Percentiles rank a stretch among this genome's conserved stretches.
phyloP scores from a whole-genome alignment of 1,140 invertebrate species.

The Hyles vespertilio region DNA sequence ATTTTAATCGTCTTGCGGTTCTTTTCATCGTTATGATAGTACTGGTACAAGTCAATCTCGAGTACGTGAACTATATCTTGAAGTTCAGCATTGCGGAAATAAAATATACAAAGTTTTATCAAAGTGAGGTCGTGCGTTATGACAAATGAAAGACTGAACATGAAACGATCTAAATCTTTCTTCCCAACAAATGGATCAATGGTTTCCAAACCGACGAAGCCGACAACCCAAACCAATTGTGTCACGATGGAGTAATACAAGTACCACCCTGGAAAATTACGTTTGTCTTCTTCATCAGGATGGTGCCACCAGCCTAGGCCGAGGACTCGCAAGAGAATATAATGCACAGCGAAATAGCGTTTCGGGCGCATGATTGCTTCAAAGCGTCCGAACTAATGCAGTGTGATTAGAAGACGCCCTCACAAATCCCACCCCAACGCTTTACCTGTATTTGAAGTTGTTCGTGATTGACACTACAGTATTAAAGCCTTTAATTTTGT shows the following conservation, averaged over 20 bases:
- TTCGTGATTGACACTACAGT: too few relatives aligned
- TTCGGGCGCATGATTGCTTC: conserved; percentile 22
- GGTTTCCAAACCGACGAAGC: conserved; percentile 64
- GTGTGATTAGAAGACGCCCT: background rate
- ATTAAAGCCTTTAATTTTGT: background rate
- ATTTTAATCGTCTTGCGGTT: conserved; percentile 43
- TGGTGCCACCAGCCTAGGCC: conserved; percentile 69
- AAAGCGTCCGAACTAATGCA: conserved; percentile 11
- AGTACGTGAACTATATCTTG: conserved; percentile 55
- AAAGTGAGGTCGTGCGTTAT: conserved; percentile 64
- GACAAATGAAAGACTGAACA: conserved; percentile 68
- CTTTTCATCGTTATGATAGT: conserved; percentile 50
- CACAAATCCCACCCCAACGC: background rate
- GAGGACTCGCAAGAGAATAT: conserved; percentile 45
- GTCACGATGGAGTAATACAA: conserved; percentile 59
- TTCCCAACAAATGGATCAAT: conserved; percentile 65
- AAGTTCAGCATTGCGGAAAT: conserved; percentile 57
- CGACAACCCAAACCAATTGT: conserved; percentile 56
- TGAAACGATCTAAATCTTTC: conserved; percentile 62
- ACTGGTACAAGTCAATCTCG: conserved; percentile 50
- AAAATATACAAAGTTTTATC: conserved; percentile 63
- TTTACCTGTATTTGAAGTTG: too few relatives aligned
- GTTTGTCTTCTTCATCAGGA: conserved; percentile 50
- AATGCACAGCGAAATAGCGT: conserved; percentile 56
- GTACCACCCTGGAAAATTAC: conserved; percentile 55